A percentile compares a stretch with the other conserved stretches of the same genome.
phyloP scores from a whole-genome alignment of 2,113 vertebrate species.

The Dasyprocta punctata region DNA sequence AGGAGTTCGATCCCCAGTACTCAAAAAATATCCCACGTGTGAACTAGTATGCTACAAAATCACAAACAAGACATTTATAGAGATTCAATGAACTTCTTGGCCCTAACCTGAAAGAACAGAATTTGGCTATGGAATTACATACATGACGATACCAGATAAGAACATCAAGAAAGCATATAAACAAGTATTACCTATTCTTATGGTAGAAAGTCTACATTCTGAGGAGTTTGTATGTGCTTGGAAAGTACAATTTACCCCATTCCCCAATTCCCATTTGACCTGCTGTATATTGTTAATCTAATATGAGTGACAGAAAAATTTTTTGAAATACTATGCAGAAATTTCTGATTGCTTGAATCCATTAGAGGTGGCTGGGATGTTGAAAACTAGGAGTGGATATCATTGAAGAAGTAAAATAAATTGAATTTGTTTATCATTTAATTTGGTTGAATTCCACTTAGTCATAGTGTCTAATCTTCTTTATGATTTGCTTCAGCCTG shows the following conservation, averaged over 20 bases:
- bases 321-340: neutral
- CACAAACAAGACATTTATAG: neutral
- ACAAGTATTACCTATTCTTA: neutral
- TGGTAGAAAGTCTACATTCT: neutral
- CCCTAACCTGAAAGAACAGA: neutral
- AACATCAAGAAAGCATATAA: neutral
- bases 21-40: neutral
- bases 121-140: neutral
- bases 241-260: neutral
- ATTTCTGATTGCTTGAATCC: slow-evolving; percentile 3
- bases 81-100: slow-evolving; percentile 5
- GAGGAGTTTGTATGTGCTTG: neutral
- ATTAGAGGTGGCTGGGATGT: neutral
- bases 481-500: too few species aligned
- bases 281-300: slow-evolving; percentile 46
- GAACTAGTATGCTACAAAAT: neutral
- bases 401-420: slow-evolving; percentile 1
- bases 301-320: neutral
- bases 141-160: neutral
- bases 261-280: neutral
- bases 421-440: slow-evolving; percentile 15
- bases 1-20: neutral
- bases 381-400: slow-evolving; percentile 39
- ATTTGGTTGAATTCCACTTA: neutral
- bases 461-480: too few species aligned